Percentiles rank a stretch among this genome's conserved stretches.
phyloP scores from a whole-genome alignment of 2,888 invertebrate species.

The Augiades crinisus region DNA sequence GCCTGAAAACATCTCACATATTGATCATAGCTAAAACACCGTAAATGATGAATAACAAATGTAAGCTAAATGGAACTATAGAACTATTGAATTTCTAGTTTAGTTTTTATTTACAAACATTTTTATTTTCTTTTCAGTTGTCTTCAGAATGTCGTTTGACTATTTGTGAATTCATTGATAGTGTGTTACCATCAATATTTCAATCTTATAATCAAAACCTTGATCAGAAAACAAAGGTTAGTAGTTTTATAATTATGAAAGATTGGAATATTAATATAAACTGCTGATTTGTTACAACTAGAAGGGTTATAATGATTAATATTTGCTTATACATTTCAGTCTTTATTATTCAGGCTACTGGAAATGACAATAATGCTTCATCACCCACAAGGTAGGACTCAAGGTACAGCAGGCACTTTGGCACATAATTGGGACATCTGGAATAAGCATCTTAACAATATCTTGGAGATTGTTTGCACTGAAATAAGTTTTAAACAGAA shows the following conservation, averaged over 20 bases:
- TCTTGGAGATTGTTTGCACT: constrained; percentile 60
- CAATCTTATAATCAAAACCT: constrained; percentile 67
- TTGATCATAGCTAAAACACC: too few species aligned
- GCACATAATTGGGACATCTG: constrained; percentile 61
- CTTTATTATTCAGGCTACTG: constrained; percentile 56
- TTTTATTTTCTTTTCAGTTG: constrained; percentile 53
- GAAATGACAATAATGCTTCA: constrained; percentile 56
- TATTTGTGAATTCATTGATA: constrained; percentile 79
- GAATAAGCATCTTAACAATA: constrained; percentile 58
- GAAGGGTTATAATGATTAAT: too few species aligned
- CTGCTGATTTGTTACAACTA: too few species aligned
- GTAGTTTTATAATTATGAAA: constrained; percentile 26
- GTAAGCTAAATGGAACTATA: too few species aligned
- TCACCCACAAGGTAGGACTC: constrained; percentile 56
- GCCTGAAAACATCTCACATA: too few species aligned
- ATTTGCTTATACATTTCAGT: constrained; percentile 44
- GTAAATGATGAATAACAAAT: too few species aligned
- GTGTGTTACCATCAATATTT: constrained; percentile 59
- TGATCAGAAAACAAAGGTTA: constrained; percentile 72
- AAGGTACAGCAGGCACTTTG: constrained; percentile 50
- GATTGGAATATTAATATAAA: too few species aligned
- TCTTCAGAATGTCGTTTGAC: constrained; percentile 72
- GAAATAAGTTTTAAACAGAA: constrained; percentile 59
- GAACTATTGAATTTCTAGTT: too few species aligned
- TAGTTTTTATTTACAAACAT: background rate